Conservation (phyloP, 2,797 vertebrate genomes). For the Silurus aristotelis region DNA sequence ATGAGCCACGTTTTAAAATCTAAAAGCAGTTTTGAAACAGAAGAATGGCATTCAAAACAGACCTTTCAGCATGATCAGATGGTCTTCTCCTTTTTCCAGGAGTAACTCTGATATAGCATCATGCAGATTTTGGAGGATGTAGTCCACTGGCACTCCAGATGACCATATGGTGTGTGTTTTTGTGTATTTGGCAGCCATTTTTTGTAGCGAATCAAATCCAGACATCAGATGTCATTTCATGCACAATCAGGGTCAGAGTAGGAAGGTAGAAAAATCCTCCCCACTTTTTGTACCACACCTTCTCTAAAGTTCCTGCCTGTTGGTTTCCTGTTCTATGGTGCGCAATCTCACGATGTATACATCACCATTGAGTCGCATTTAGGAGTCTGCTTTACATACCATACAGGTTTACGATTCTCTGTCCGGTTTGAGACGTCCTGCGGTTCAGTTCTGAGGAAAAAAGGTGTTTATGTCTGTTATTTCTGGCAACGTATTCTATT, state of each 20-base stretch:
- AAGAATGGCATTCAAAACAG: background rate
- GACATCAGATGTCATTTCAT: background rate
- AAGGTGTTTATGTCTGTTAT: too few relatives aligned
- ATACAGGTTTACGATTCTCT: background rate
- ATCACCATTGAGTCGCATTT: background rate
- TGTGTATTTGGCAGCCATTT: background rate
- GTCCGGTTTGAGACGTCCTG: too few relatives aligned
- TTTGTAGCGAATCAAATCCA: background rate
- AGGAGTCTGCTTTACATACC: background rate
- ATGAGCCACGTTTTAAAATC: background rate
- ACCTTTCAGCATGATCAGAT: background rate
- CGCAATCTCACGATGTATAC: background rate
- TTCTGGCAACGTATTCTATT: too few relatives aligned
- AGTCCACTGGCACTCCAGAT: background rate
- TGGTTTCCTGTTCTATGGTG: background rate
- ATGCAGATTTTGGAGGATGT: background rate
- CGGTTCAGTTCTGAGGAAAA: too few relatives aligned
- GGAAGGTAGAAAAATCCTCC: background rate
- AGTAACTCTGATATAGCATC: background rate
- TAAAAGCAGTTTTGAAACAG: background rate
- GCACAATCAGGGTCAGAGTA: background rate
- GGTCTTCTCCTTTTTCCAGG: background rate
- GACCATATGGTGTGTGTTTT: background rate
- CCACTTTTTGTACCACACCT: background rate
- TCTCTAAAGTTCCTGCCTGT: background rate